Evolutionary conservation across 2,888 invertebrate genomes (phyloP), one percentile per base, ranked within the genome.

Genomic region (Phorcus lineatus): DNA sequence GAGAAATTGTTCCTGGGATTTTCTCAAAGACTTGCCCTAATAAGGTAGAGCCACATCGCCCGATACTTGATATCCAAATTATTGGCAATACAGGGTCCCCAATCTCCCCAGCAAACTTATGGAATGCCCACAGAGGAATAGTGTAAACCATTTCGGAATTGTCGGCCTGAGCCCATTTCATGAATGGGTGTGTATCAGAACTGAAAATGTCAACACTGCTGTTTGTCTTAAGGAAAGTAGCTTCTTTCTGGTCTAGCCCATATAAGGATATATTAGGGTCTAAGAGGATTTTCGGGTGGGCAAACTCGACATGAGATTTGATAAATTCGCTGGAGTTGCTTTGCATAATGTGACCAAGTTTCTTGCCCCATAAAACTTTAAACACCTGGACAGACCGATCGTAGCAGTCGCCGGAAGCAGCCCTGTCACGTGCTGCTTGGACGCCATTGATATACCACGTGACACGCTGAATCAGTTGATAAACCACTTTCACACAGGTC

Each of bases 31-130:
- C 83, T 52, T 88, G 86, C 3, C 80, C 52, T 19, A 88, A 75
- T 28, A 87, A 28, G 9, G 88, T 88, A 11, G 87, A 87, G 4
- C 88, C 88, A 80, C 88, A 88, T 22, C 88, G 81, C 0, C 88
- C 88, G 3, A 85, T 87, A 74, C 83, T 87, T n/a, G 86, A 82
- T 24, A 86, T 40, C 83, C 81, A 84, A n/a, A 81, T 82, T 74
- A 84, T 84, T 31, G 80, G 84, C n/a, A 82, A 53, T 22, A 40
- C 70, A 16, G 86, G 85, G 13, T 85, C 78, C 0, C 86, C 86
- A 2, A 86, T 67, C 16, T 83, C 82, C 3, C 84, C 80, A 11
- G 86, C 83, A 9, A 87, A 76, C 16, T 76, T 55, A 53, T 82
- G 67, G n/a, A 88, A 84, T 1, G 84, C 81, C 2, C 53, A 52